A percentile compares a stretch with the other conserved stretches of the same genome.
Evolutionary conservation across 2,888 invertebrate species (phyloP).

Genomic region (Minunthozetes semirufus): DNA sequence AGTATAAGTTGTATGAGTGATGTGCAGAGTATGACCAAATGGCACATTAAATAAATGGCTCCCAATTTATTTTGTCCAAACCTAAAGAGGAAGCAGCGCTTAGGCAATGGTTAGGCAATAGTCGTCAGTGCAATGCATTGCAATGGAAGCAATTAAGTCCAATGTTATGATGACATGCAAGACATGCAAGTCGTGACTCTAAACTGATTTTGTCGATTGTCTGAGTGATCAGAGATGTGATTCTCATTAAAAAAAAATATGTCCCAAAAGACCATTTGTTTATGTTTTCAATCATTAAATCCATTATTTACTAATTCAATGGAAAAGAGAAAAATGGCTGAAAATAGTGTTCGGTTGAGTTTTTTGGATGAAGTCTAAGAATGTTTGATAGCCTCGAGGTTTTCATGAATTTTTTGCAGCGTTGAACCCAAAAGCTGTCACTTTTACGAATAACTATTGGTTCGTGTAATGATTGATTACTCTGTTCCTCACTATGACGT

Average conservation of each 20-base stretch:
- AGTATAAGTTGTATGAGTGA: conserved; percentile 19
- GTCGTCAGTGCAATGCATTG: background rate
- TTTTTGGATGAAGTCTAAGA: conserved; percentile 3
- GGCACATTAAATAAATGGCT: conserved; percentile 28
- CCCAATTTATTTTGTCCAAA: conserved; percentile 20
- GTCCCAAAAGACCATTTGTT: conserved; percentile 3
- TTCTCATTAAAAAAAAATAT: background rate
- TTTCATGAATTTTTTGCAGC: conserved; percentile 26
- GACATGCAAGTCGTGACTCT: conserved; percentile 19
- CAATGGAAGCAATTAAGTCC: conserved; percentile 20
- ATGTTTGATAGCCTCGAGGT: conserved; percentile 25
- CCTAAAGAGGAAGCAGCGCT: conserved; percentile 24
- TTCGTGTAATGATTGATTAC: conserved; percentile 30
- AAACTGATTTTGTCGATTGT: background rate
- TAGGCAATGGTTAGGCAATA: conserved; percentile 1
- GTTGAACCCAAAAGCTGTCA: conserved; percentile 32
- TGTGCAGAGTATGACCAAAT: conserved; percentile 26
- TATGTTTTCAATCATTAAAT: conserved; percentile 1
- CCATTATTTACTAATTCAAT: background rate
- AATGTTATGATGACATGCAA: conserved; percentile 26
- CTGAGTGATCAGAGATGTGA: background rate
- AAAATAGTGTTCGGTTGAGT: background rate
- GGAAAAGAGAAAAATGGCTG: conserved; percentile 17
- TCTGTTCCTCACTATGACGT: conserved; percentile 28
- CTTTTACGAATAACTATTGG: conserved; percentile 31